These are phyloP conservation scores for Hydrotaea diabolus DNA, from an alignment of 2,888 invertebrate species.

Conservation along the genomic window DNA sequence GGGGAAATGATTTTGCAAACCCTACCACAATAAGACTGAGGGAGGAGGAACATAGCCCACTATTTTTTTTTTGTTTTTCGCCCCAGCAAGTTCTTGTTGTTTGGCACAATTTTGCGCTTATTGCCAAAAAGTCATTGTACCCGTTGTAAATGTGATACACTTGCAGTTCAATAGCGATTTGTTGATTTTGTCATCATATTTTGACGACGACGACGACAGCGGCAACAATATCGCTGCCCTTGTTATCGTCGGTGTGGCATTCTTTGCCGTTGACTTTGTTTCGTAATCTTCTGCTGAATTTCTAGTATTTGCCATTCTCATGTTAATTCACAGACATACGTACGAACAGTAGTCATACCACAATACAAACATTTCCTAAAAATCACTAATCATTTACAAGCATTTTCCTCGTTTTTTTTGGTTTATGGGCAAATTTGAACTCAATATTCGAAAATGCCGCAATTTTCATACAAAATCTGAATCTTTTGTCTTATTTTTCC, in stretches of 20 bases:
- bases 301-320: slow-evolving; percentile 3
- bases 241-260: background rate
- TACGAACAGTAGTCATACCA: too few relatives aligned
- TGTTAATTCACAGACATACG: background rate
- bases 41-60: background rate
- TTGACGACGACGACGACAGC: too few relatives aligned
- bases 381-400: slow-evolving; percentile 55
- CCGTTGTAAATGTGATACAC: background rate
- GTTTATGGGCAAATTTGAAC: slow-evolving; percentile 33
- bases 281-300: slow-evolving; percentile 64
- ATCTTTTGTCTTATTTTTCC: slow-evolving; percentile 56
- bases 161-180: background rate
- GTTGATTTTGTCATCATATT: slow-evolving; percentile 19
- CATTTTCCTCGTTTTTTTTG: slow-evolving; percentile 19
- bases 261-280: background rate
- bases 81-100: background rate
- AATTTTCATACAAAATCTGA: slow-evolving; percentile 54
- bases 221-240: too few relatives aligned
- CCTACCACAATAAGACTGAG: slow-evolving; percentile 3
- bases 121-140: slow-evolving; percentile 16
- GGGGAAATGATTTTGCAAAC: background rate
- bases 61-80: too few relatives aligned
- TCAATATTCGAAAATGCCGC: slow-evolving; percentile 60
- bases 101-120: background rate
- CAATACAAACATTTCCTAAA: background rate